Evolutionary conservation across 2,888 invertebrate species (phyloP).

Genomic region (Isotomurus palustris): DNA sequence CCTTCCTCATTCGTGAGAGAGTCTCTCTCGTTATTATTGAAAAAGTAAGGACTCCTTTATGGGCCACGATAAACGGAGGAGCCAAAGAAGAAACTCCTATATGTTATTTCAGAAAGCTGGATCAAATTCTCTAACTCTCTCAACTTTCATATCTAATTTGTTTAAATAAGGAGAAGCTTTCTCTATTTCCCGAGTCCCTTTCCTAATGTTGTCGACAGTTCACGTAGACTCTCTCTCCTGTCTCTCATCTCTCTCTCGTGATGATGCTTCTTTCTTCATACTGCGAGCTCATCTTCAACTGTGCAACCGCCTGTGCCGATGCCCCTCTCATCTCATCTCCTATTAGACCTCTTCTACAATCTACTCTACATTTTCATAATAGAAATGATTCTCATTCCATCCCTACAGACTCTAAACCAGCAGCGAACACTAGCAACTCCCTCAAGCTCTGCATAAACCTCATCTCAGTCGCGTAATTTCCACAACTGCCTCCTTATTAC

Average conservation of each 20-base stretch:
- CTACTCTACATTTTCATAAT: no score
- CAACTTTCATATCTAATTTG: constrained; percentile 34
- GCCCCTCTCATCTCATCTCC: no score
- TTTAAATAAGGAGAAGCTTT: constrained; percentile 21
- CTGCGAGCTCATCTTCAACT: no score
- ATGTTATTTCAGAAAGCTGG: constrained; percentile 15
- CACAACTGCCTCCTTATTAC: background rate
- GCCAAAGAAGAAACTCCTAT: no score
- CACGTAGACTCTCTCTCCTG: background rate
- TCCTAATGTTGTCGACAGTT: background rate
- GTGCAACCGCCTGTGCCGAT: no score
- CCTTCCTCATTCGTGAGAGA: no score
- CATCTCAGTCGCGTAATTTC: background rate
- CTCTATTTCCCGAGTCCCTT: background rate
- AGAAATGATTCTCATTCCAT: background rate
- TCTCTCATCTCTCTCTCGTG: background rate
- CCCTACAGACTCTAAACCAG: background rate
- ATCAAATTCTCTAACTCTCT: constrained; percentile 18
- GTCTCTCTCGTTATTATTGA: background rate
- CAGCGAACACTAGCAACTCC: no score
- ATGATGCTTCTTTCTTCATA: no score
- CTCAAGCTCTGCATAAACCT: background rate
- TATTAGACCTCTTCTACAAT: no score
- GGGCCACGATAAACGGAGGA: no score
- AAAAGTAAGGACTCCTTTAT: constrained; percentile 9